Base-by-base conservation (phyloP, 2,113 vertebrate species). In the Dicerorhinus sumatrensis region DNA sequence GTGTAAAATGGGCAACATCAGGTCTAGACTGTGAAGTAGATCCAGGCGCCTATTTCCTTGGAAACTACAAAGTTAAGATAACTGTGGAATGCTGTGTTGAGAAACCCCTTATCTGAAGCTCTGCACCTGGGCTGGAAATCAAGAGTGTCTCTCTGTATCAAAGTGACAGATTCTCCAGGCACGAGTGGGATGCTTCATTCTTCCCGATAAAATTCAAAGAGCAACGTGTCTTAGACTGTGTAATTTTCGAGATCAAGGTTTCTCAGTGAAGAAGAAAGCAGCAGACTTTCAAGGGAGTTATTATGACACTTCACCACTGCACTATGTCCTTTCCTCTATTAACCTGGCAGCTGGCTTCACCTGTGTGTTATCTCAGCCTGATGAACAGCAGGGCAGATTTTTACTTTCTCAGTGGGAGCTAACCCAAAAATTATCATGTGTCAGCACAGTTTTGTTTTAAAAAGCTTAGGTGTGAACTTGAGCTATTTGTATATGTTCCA, bases 1-100 rank as follows among this genome's bases (percentile, higher is more conserved):
- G 65, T 39, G 2, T 73, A 75, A 42, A 89, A 67, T 10, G 8
- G 54, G 39, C 21, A 94, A 42, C 46, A 70, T 6, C 18, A 75
- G 58, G 25, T 58, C 42, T 25, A 39, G 27, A 58, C 36, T 39
- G 6, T 56, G 76, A 83, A 84, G 58, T 29, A 67, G 33, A 67
- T 36, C 5, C 94, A 81, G 69, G 12, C 1, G 63, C 76, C 70
- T 51, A 4, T 73, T 80, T 88, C 83, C 83, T 67, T 14, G 5
- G 29, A 87, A 96, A 91, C 60, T 36, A 87, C 39, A 67, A 58
- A 77, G 56, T 63, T 89, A 80, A 80, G 48, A 67, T 39, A 96
- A 81, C 76, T 3, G 29, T 33, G 31, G 69, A 79, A n/a, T 51
- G 42, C 3, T 60, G 33, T 31, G 17, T 60, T 56, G 48, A 84